Percentiles rank a stretch among this genome's conserved stretches.
Evolutionary conservation across 1,140 invertebrate genomes (phyloP).

Genomic region (Drosophila paulistorum): DNA sequence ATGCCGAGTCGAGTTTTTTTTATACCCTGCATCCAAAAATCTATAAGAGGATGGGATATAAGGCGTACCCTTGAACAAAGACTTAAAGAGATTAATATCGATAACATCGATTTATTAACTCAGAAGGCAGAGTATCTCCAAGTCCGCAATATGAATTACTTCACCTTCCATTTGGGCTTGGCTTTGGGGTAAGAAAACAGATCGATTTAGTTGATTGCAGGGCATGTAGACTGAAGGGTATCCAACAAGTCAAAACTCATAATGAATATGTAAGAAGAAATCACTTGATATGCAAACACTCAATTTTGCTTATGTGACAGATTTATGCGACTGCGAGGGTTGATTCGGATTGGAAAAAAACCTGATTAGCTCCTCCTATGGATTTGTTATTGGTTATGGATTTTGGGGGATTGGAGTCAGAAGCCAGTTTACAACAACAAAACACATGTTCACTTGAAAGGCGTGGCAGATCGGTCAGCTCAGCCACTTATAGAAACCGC

Average conservation of each 20-base stretch:
- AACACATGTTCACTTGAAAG: background rate
- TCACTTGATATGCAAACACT: constrained; percentile 61
- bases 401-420: background rate
- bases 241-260: background rate
- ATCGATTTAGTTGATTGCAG: background rate
- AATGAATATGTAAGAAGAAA: constrained; percentile 17
- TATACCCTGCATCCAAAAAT: background rate
- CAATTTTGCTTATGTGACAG: constrained; percentile 6
- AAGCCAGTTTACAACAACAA: background rate
- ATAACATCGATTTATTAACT: no score
- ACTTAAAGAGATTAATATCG: no score
- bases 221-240: background rate
- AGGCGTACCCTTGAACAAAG: no score
- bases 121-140: background rate
- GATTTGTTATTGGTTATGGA: constrained; percentile 14
- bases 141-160: background rate
- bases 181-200: background rate
- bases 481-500: background rate
- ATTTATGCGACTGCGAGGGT: constrained; percentile 6
- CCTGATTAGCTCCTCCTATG: constrained; percentile 27
- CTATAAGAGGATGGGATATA: background rate
- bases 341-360: constrained; percentile 14
- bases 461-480: background rate
- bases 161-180: background rate
- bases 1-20: constrained; percentile 23